Conservation (phyloP, 2,888 invertebrate species). For the Criorhina ranunculi region DNA sequence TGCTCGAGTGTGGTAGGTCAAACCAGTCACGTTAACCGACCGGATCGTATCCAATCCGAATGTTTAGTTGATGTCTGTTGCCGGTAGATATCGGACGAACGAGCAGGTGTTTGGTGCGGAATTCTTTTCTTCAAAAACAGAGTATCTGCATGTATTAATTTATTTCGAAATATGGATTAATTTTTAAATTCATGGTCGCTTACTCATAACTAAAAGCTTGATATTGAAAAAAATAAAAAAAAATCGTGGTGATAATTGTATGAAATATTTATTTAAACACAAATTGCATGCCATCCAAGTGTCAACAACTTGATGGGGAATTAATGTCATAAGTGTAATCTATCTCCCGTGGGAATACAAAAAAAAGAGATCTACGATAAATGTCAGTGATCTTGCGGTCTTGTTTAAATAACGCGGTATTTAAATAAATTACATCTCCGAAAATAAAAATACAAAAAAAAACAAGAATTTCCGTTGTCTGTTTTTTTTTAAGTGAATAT, state of each 20-base stretch:
- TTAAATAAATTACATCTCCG: slow-evolving; percentile 22
- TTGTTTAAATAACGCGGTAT: slow-evolving; percentile 42
- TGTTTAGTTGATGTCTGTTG: slow-evolving; percentile 70
- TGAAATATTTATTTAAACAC: slow-evolving; percentile 9
- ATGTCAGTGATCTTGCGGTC: slow-evolving; percentile 56
- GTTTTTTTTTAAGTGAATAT: slow-evolving; percentile 21
- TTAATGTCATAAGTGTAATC: slow-evolving; percentile 24
- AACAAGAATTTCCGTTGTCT: not conserved
- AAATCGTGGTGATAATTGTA: slow-evolving; percentile 3
- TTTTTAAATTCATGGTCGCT: slow-evolving; percentile 25
- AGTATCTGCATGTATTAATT: slow-evolving; percentile 7
- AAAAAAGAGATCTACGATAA: slow-evolving; percentile 45
- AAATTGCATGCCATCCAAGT: slow-evolving; percentile 3
- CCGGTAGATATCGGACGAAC: slow-evolving; percentile 67
- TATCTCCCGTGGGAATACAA: slow-evolving; percentile 19
- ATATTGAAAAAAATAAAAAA: slow-evolving; percentile 10
- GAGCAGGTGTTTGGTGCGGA: slow-evolving; percentile 42
- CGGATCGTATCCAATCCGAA: slow-evolving; percentile 41
- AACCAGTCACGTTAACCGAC: slow-evolving; percentile 61
- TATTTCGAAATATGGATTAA: slow-evolving; percentile 3
- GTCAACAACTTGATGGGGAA: slow-evolving; percentile 37
- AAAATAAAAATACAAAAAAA: not conserved
- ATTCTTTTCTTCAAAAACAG: slow-evolving; percentile 11
- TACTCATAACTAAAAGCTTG: not conserved
- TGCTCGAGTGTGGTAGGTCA: slow-evolving; percentile 63